Evolutionary conservation across 2,113 vertebrate genomes (phyloP).

Genomic region (Xiphophorus maculatus): DNA sequence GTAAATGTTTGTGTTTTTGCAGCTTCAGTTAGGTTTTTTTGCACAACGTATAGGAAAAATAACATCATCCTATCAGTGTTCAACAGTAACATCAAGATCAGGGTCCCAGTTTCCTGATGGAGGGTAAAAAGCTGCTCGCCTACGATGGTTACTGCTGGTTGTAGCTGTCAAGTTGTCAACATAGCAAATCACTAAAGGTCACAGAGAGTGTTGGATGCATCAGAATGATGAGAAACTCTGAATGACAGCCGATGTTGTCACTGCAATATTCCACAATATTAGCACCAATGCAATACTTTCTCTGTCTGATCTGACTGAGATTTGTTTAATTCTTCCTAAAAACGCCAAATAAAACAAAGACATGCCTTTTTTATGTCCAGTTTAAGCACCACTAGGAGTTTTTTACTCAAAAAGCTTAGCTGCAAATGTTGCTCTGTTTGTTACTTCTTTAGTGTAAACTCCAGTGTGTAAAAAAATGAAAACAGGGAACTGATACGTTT

Average conservation of each 20-base stretch:
- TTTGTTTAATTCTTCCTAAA: not conserved
- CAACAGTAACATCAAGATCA: not conserved
- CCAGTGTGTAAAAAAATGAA: not conserved
- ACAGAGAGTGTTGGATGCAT: too few species aligned
- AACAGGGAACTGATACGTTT: not conserved
- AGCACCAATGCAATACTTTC: not conserved
- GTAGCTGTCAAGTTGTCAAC: too few species aligned
- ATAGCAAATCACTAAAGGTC: too few species aligned
- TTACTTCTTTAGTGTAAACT: not conserved
- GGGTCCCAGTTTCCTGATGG: too few species aligned
- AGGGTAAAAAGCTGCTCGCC: too few species aligned
- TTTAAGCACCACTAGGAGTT: not conserved
- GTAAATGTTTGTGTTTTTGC: not conserved
- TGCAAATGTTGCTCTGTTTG: not conserved
- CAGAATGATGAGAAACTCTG: too few species aligned
- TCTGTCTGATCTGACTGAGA: not conserved
- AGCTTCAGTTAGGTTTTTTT: not conserved
- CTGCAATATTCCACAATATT: too few species aligned
- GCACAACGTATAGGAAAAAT: not conserved
- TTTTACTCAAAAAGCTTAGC: not conserved
- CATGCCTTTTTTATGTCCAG: not conserved
- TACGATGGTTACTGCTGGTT: too few species aligned
- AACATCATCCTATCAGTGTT: not conserved
- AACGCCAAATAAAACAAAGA: not conserved
- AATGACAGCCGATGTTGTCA: too few species aligned